phyloP scores from a whole-genome alignment of 2,797 vertebrate genomes.

The Mormyrus hasselquistii region DNA sequence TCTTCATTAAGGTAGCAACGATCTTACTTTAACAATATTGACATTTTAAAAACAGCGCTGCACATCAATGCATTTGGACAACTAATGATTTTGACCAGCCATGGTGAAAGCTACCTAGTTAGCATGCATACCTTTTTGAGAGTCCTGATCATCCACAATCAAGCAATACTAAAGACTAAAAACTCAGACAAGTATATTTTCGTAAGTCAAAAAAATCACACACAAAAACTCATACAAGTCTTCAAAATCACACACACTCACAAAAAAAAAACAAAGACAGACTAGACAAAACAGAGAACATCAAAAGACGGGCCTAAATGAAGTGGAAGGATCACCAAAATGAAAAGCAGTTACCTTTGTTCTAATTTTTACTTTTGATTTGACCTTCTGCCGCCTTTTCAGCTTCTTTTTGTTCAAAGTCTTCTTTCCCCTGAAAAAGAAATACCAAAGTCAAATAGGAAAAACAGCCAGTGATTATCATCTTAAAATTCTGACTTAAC shows the following conservation, averaged over 20 bases:
- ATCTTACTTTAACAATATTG: constrained; percentile 23
- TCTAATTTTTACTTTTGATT: constrained; percentile 95
- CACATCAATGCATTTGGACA: background rate
- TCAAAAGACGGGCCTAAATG: background rate
- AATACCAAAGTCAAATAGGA: background rate
- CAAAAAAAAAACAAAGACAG: background rate
- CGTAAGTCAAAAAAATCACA: background rate
- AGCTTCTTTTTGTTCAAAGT: constrained; percentile 97
- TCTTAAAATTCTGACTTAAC: background rate
- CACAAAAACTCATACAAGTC: background rate
- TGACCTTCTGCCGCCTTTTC: constrained; percentile 95
- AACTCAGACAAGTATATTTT: background rate
- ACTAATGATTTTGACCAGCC: background rate
- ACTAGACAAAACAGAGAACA: background rate
- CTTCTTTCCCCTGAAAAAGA: constrained; percentile 84
- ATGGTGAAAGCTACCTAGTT: background rate
- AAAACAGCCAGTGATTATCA: background rate
- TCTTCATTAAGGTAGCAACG: constrained; percentile 27
- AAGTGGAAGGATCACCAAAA: background rate
- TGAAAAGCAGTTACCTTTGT: constrained; percentile 76
- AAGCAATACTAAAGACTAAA: background rate
- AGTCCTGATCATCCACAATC: background rate
- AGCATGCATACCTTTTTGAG: background rate
- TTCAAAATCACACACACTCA: background rate
- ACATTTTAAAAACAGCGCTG: background rate